Evolutionary conservation across 2,113 vertebrate species (phyloP), one percentile per base, ranked within the genome.

Genomic region (Hyla sarda): DNA sequence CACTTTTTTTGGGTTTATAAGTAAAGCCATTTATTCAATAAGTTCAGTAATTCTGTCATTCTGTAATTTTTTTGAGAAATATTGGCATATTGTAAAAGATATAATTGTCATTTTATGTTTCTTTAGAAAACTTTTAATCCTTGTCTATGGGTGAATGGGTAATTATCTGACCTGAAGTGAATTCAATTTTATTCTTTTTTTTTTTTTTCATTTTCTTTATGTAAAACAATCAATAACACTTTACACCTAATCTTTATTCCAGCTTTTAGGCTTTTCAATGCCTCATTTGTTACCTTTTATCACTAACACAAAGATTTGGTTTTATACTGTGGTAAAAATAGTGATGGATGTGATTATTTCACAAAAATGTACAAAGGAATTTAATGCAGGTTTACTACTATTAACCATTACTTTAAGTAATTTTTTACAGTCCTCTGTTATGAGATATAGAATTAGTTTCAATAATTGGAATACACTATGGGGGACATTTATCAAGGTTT

Each of bases 221-320:
- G 34, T 88, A 88, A 88, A 89, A 87, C 89, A 89, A 93, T 92
- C 91, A 92, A 89, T 92, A 93, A 86, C 91, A 90, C 92, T 94
- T 94, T 90, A 87, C 90, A 92, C 92, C 89, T 91, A 90, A 90
- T 90, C 86, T 89, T 89, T 93, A 91, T 87, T 90, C 91, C 82
- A 85, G 90, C 90, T 95, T 92, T 93, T 88, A 88, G 89, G 79
- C 69, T 82, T 89, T 91, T 90, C 58, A 93, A 92, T 90, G 91
- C 91, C 91, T 91, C 89, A 87, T 91, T 92, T 91, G 88, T 88
- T 91, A 81, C 85, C 88, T 92, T 91, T 92, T 92, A 93, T 92
- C 90, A 92, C 89, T 89, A 52, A 87, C 41, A 37, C 30, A 75
- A 88, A 89, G 83, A 47, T 72, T 58, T 65, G 5, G 13, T 65